phyloP scores from a whole-genome alignment of 2,113 vertebrate genomes.

The Pholis gunnellus region DNA sequence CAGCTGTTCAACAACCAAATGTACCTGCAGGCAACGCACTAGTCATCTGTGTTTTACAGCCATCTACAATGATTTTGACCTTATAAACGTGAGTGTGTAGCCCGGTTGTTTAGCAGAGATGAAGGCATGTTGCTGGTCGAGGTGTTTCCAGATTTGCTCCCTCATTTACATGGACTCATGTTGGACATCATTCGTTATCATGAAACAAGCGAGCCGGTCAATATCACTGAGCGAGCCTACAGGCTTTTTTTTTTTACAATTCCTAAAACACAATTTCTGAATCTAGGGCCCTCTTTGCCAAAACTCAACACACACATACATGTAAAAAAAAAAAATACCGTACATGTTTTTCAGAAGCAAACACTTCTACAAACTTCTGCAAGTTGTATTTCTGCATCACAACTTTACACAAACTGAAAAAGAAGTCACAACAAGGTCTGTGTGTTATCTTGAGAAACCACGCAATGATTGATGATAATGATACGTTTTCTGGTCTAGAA shows the following conservation, averaged over 20 bases:
- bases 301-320: no score
- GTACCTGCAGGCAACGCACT: constrained; percentile 53
- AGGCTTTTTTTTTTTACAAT: no score
- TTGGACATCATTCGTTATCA: constrained; percentile 1
- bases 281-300: no score
- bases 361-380: no score
- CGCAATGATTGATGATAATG: neutral
- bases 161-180: constrained; percentile 14
- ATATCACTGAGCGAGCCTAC: neutral
- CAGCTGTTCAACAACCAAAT: constrained; percentile 57
- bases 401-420: neutral
- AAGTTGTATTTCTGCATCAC: neutral
- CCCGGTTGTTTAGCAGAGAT: constrained; percentile 48
- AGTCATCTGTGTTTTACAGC: constrained; percentile 75
- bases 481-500: neutral
- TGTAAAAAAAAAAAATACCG: no score
- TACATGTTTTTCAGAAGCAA: no score
- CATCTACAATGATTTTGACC: constrained; percentile 69
- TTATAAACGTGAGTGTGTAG: constrained; percentile 64
- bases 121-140: neutral
- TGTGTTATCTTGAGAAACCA: neutral
- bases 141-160: constrained; percentile 17
- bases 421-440: no score
- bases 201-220: constrained; percentile 4
- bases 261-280: no score